Evolutionary conservation across 2,888 invertebrate species (phyloP), one percentile per base, ranked within the genome.

Genomic region (Stenodema calcarata): DNA sequence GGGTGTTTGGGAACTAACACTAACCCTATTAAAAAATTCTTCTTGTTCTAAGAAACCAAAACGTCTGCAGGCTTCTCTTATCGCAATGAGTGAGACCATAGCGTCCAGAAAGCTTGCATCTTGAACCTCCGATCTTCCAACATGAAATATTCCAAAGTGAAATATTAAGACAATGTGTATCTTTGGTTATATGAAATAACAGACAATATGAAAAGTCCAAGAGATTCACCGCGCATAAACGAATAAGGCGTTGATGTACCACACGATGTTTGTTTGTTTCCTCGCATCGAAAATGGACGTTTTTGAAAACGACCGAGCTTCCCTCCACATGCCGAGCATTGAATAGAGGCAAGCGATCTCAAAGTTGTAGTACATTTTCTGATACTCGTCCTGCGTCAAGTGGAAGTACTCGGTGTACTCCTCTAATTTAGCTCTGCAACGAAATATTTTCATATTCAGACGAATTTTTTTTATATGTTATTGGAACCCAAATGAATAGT

Each of bases 161-260:
- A 35, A 35, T 4, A 35, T 2, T 35, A 35, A 35, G 35, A 35
- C 2, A 35, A 35, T 35, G 35, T 23, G 6, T 75, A 16, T 18
- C 44, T 44, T 1, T 6, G 16, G 14, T 9, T 44, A 42, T 9
- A 42, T 44, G 14, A 2, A 44, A 1, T 44, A 4, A 16, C 50
- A 50, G 1, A 54, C 14, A n/a, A n/a, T n/a, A n/a, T n/a, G n/a
- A n/a, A n/a, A n/a, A n/a, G n/a, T n/a, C n/a, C n/a, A n/a, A n/a
- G n/a, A n/a, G n/a, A 35, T 18, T 9, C n/a, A 86, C 86, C 86
- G 78, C n/a, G 80, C 79, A 35, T 54, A 76, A 14, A 86, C 79
- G 28, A 86, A 86, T 18, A 80, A 42, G 3, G 80, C 44, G 47
- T 86, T 86, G 27, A 86, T 86, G 70, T 86, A 86, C 86, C 86